Conservation (phyloP, 1,140 invertebrate species). For the Drosophila lowei region DNA sequence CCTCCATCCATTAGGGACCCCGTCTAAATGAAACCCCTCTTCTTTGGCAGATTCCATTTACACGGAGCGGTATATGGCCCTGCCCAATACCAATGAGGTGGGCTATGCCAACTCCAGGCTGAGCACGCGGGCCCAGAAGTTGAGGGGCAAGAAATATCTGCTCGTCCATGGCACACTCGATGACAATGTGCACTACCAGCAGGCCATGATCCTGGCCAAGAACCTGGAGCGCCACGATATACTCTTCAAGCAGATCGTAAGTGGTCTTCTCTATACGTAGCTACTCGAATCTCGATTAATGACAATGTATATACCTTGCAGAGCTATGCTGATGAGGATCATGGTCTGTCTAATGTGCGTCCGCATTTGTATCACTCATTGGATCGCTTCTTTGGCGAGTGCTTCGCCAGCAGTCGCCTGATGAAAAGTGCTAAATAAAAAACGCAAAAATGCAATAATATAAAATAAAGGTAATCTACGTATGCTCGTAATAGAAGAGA, state of each 20-base stretch:
- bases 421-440: constrained; percentile 71
- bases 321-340: constrained; percentile 97
- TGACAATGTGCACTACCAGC: constrained; percentile 98
- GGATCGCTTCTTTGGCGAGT: constrained; percentile 93
- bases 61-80: constrained; percentile 97
- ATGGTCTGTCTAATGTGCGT: constrained; percentile 90
- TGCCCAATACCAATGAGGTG: constrained; percentile 90
- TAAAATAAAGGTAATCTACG: constrained; percentile 18
- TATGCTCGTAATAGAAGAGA: constrained; percentile 28
- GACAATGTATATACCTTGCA: constrained; percentile 87
- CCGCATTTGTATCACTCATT: constrained; percentile 95
- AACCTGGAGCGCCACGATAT: constrained; percentile 93
- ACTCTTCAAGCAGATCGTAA: constrained; percentile 94
- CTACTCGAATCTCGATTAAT: not conserved
- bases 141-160: constrained; percentile 90
- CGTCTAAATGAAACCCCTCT: constrained; percentile 30
- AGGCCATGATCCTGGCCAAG: constrained; percentile 95
- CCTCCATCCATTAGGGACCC: not conserved
- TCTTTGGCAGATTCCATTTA: constrained; percentile 94
- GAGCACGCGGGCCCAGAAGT: constrained; percentile 86
- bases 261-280: constrained; percentile 7
- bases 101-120: constrained; percentile 92
- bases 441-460: constrained; percentile 10
- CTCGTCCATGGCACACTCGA: constrained; percentile 96
- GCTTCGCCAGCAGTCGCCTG: constrained; percentile 84